Conservation (phyloP, 1,140 invertebrate species). For the Meloidogyne exigua region DNA sequence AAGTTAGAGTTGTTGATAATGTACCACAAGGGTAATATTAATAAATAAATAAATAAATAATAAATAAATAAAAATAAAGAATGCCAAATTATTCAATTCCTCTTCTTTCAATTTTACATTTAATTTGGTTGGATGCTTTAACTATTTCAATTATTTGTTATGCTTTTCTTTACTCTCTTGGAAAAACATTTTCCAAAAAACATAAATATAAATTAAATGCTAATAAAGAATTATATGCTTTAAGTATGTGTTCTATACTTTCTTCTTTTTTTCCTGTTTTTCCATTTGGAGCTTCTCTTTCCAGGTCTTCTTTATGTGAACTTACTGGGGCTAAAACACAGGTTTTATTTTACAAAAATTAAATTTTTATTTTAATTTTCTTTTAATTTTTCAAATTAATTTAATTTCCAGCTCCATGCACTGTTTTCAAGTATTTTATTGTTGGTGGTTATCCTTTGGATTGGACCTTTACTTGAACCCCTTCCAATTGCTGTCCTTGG, state of each 20-base stretch:
- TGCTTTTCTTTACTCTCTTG: slow-evolving; percentile 70
- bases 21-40: slow-evolving; percentile 66
- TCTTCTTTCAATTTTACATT: slow-evolving; percentile 54
- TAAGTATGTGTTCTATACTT: slow-evolving; percentile 66
- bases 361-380: background rate
- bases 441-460: slow-evolving; percentile 67
- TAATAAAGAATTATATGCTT: slow-evolving; percentile 69
- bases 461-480: slow-evolving; percentile 66
- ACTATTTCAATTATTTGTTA: slow-evolving; percentile 68
- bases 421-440: slow-evolving; percentile 61
- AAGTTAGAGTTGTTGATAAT: slow-evolving; percentile 66
- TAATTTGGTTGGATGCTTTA: slow-evolving; percentile 63
- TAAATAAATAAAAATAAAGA: slow-evolving; percentile 43
- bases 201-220: slow-evolving; percentile 69
- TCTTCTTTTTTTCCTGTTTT: slow-evolving; percentile 68
- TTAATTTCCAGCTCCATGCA: slow-evolving; percentile 50
- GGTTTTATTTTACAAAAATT: slow-evolving; percentile 6
- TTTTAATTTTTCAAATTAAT: background rate
- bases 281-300: slow-evolving; percentile 68
- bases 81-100: slow-evolving; percentile 64
- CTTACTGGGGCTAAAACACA: slow-evolving; percentile 61
- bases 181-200: slow-evolving; percentile 69
- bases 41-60: background rate
- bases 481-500: slow-evolving; percentile 67
- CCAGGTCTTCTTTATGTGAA: slow-evolving; percentile 63